Percentiles rank a stretch among this genome's conserved stretches.
phyloP scores from a whole-genome alignment of 2,797 vertebrate species.

The Merluccius polli region DNA sequence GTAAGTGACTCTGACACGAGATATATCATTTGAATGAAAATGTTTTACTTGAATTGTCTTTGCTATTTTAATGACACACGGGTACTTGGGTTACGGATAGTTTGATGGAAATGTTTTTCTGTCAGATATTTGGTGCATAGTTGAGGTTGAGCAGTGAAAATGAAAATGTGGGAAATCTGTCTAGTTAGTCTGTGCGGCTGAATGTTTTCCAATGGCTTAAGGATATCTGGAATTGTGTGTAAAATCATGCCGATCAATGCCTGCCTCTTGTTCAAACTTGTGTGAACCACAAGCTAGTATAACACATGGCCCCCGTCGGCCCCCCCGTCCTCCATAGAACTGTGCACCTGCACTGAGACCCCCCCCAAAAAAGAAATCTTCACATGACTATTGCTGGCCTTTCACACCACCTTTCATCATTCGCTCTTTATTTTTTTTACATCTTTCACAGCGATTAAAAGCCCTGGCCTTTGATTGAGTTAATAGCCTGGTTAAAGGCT shows the following conservation, averaged over 20 bases:
- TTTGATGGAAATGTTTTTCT: conserved; percentile 38
- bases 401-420: conserved; percentile 40
- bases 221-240: conserved; percentile 46
- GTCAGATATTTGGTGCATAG: conserved; percentile 32
- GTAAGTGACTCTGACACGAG: conserved; percentile 37
- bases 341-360: conserved; percentile 62
- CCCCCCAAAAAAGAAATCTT: conserved; percentile 6
- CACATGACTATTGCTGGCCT: conserved; percentile 42
- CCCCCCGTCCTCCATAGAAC: conserved; percentile 40
- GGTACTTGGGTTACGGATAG: conserved; percentile 25
- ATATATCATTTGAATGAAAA: conserved; percentile 19
- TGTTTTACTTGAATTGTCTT: conserved; percentile 31
- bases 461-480: conserved; percentile 70
- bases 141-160: conserved; percentile 49
- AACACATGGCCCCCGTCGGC: conserved; percentile 34
- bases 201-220: conserved; percentile 42
- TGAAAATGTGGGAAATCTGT: conserved; percentile 45
- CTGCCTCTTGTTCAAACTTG: conserved; percentile 29
- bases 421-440: conserved; percentile 31
- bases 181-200: conserved; percentile 41
- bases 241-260: conserved; percentile 36
- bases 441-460: conserved; percentile 68
- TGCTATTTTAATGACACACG: conserved; percentile 48
- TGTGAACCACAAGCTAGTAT: conserved; percentile 18
- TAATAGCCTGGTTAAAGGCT: conserved; percentile 71